Conservation (phyloP, 2,113 vertebrate genomes). For the Glaucomys volans region DNA sequence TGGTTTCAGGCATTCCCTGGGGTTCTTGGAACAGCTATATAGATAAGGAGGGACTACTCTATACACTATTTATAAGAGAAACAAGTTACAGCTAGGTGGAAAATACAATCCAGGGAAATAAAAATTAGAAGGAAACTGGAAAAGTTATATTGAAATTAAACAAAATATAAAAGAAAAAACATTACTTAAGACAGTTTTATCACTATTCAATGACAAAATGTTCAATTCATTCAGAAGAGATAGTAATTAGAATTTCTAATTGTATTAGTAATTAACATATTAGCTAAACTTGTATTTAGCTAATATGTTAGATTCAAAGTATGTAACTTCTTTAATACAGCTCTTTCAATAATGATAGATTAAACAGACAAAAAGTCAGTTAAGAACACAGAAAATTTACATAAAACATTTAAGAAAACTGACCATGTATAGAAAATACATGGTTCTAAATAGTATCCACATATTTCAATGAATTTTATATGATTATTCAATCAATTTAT, state of each 20-base stretch:
- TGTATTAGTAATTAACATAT: too few relatives aligned
- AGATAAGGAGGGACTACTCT: neutral
- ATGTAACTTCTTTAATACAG: neutral
- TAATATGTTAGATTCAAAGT: neutral
- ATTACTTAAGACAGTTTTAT: neutral
- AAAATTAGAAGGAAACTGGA: neutral
- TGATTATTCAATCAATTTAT: slow-evolving; percentile 39
- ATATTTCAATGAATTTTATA: neutral
- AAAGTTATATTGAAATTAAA: neutral
- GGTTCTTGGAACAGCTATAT: neutral
- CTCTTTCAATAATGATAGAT: neutral
- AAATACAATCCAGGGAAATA: slow-evolving; percentile 4
- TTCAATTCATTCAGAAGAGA: neutral
- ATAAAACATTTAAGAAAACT: neutral
- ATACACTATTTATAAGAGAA: neutral
- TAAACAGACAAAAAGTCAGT: neutral
- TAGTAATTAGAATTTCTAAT: too few relatives aligned
- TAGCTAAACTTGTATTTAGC: neutral
- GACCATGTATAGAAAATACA: too few relatives aligned
- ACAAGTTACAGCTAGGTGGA: neutral
- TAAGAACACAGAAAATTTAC: neutral
- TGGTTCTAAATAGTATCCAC: neutral
- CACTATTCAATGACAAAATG: neutral
- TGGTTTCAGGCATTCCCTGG: neutral
- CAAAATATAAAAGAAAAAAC: neutral